These are phyloP conservation scores for Deilephila elpenor DNA, from an alignment of 2,888 invertebrate species.

Conservation along the genomic window DNA sequence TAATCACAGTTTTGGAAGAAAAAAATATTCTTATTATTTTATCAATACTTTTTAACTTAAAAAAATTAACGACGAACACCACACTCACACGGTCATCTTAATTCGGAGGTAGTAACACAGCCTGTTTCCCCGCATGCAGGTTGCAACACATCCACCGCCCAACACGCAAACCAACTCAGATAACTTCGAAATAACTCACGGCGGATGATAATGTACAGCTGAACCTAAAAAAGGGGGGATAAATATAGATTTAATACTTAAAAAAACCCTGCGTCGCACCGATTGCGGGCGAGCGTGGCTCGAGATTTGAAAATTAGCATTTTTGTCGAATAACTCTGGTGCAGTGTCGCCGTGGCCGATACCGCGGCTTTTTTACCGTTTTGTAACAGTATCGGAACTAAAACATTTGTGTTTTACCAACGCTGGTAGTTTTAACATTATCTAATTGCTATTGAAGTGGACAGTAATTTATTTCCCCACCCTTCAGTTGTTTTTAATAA, in stretches of 20 bases:
- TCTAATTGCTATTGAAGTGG: neutral
- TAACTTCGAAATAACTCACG: constrained; percentile 31
- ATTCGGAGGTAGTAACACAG: no score
- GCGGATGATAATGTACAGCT: constrained; percentile 39
- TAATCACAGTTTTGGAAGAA: no score
- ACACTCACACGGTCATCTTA: no score
- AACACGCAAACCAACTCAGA: neutral
- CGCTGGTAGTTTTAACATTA: constrained; percentile 47
- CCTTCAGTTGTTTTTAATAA: no score
- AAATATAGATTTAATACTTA: constrained; percentile 44
- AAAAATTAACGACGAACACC: no score
- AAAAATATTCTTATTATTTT: no score
- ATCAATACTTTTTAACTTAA: no score
- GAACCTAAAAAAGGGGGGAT: constrained; percentile 42
- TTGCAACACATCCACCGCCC: neutral
- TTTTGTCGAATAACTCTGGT: constrained; percentile 83
- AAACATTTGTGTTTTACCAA: constrained; percentile 70
- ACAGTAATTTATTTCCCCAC: neutral
- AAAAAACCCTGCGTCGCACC: constrained; percentile 72
- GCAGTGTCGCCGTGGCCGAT: constrained; percentile 80
- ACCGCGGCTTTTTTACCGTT: constrained; percentile 71
- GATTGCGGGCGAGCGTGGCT: constrained; percentile 73
- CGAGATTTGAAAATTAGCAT: constrained; percentile 84
- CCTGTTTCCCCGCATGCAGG: neutral
- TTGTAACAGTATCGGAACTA: constrained; percentile 70